These are phyloP conservation scores for Pediacus dermestoides DNA, from an alignment of 2,888 invertebrate genomes.

Conservation along the genomic window DNA sequence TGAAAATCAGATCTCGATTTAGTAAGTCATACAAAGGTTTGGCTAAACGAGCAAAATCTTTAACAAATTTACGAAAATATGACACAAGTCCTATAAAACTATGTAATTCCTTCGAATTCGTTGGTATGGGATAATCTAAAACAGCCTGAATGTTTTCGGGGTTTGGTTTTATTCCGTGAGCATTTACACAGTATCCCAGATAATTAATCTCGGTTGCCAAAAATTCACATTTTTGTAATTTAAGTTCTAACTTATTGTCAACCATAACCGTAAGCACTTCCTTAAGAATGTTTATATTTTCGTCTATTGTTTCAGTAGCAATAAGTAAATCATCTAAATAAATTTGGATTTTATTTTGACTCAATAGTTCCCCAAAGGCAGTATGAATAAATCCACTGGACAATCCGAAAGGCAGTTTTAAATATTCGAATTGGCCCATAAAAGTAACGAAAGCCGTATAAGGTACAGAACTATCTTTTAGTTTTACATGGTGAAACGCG, in stretches of 20 bases:
- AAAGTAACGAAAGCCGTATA: conserved; percentile 36
- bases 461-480: conserved; percentile 28
- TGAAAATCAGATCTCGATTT: conserved; percentile 26
- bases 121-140: conserved; percentile 22
- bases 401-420: conserved; percentile 37
- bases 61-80: conserved; percentile 31
- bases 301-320: conserved; percentile 21
- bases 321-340: conserved; percentile 29
- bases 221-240: conserved; percentile 32
- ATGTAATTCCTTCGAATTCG: conserved; percentile 18
- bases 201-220: conserved; percentile 24
- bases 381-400: conserved; percentile 24
- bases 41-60: conserved; percentile 24
- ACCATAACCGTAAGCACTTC: conserved; percentile 18
- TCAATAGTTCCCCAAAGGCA: conserved; percentile 22
- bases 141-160: conserved; percentile 16
- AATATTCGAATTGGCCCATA: conserved; percentile 34
- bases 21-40: conserved; percentile 27
- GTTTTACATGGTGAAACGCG: conserved; percentile 33
- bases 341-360: conserved; percentile 17
- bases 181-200: conserved; percentile 29
- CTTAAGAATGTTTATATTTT: conserved; percentile 20
- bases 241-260: conserved; percentile 21
- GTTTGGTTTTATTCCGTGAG: conserved; percentile 20
- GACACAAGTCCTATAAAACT: conserved; percentile 28